A percentile compares a stretch with the other conserved stretches of the same genome.
These are phyloP conservation scores for Pentamera pediparva DNA, from an alignment of 53 echinoderm and acorn worm species.

Conservation along the genomic window DNA sequence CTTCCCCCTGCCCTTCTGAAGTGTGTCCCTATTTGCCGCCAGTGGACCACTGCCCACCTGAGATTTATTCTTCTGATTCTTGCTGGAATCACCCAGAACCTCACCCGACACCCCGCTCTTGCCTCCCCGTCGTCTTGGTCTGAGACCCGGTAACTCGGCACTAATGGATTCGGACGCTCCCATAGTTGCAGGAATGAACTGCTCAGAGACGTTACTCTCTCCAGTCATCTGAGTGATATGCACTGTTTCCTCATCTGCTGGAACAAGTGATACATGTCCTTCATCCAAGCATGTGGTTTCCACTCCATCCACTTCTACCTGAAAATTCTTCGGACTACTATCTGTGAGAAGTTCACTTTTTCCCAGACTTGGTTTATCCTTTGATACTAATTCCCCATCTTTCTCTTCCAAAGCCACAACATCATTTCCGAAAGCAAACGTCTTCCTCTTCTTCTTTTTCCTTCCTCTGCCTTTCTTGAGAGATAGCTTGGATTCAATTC, in stretches of 20 bases:
- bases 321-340: too few relatives aligned
- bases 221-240: too few relatives aligned
- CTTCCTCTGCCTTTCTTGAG: background rate
- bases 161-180: constrained; percentile 4
- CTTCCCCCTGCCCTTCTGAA: background rate
- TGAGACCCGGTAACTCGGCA: background rate
- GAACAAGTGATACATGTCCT: background rate
- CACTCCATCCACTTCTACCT: background rate
- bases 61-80: too few relatives aligned
- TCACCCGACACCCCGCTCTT: too few relatives aligned
- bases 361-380: background rate
- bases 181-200: background rate
- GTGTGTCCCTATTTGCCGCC: background rate
- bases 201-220: too few relatives aligned
- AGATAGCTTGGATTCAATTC: background rate
- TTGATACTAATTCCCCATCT: background rate
- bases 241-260: background rate
- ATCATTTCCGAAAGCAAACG: constrained; percentile 11
- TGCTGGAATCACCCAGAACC: too few relatives aligned
- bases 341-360: background rate
- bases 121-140: background rate
- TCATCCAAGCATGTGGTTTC: background rate
- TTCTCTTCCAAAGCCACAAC: background rate
- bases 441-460: constrained; percentile 22
- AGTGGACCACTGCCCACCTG: too few relatives aligned